Percentiles rank a stretch among this genome's conserved stretches.
Conservation (phyloP, 2,888 invertebrate species). For the Athalia cordata region DNA sequence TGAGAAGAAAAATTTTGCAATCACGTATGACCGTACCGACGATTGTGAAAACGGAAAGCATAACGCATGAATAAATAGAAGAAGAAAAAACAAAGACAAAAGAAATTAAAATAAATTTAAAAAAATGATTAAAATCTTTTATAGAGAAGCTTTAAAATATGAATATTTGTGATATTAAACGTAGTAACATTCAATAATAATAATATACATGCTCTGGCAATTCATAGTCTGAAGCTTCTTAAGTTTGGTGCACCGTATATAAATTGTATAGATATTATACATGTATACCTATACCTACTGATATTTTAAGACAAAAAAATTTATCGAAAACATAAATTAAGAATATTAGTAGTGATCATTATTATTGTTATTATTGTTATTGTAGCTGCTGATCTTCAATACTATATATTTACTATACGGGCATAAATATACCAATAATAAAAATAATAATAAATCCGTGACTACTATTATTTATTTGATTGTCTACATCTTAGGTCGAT, state of each 20-base stretch:
- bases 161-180: constrained; percentile 52
- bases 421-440: too few species aligned
- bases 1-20: too few species aligned
- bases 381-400: too few species aligned
- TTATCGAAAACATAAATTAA: background rate
- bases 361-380: too few species aligned
- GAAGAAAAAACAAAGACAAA: background rate
- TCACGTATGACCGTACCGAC: too few species aligned
- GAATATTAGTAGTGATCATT: background rate
- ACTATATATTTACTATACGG: too few species aligned
- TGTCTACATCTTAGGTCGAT: too few species aligned
- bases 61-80: background rate
- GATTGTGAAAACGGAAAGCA: too few species aligned
- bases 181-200: constrained; percentile 42
- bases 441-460: too few species aligned
- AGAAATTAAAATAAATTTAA: constrained; percentile 26
- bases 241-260: constrained; percentile 1
- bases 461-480: too few species aligned
- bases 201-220: constrained; percentile 22
- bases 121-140: constrained; percentile 25
- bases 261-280: background rate
- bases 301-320: constrained; percentile 16
- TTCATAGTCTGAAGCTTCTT: constrained; percentile 36
- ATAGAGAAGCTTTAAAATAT: constrained; percentile 51
- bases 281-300: background rate